A percentile compares a stretch with the other conserved stretches of the same genome.
Conservation (phyloP, 2,113 vertebrate genomes). For the Lutjanus erythropterus region DNA sequence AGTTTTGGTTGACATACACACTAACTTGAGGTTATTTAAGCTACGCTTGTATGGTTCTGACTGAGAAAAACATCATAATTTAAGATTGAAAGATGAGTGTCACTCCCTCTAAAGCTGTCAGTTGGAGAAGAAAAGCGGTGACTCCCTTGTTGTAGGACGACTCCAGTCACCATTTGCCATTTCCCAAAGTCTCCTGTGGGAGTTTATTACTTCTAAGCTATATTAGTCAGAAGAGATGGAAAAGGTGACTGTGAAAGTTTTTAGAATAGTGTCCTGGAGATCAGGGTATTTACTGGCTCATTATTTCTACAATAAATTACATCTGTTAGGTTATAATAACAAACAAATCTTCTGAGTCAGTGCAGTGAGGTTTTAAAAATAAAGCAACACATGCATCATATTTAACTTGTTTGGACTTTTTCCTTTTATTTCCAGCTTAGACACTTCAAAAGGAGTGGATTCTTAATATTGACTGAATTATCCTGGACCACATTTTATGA, state of each 20-base stretch:
- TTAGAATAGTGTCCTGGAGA: background rate
- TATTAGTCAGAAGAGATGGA: background rate
- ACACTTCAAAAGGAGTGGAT: background rate
- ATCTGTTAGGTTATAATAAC: background rate
- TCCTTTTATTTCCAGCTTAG: conserved; percentile 10
- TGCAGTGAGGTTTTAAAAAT: background rate
- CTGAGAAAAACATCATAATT: conserved; percentile 55
- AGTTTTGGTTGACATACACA: conserved; percentile 5
- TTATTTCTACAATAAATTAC: background rate
- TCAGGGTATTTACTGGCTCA: background rate
- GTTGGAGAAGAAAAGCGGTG: background rate
- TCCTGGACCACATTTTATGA: background rate
- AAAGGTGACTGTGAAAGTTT: background rate
- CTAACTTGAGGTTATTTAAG: conserved; percentile 37
- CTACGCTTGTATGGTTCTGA: background rate
- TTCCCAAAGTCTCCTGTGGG: conserved; percentile 21
- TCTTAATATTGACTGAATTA: background rate
- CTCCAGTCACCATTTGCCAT: conserved; percentile 6
- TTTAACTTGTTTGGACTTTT: background rate
- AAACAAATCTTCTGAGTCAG: background rate
- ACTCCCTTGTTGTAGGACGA: background rate
- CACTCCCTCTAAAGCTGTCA: conserved; percentile 12
- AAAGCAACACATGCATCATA: background rate
- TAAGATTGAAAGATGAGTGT: conserved; percentile 21
- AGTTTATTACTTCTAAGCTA: background rate